These are phyloP conservation scores for Drosophila neonasuta DNA, from an alignment of 2,888 invertebrate species.

Conservation along the genomic window DNA sequence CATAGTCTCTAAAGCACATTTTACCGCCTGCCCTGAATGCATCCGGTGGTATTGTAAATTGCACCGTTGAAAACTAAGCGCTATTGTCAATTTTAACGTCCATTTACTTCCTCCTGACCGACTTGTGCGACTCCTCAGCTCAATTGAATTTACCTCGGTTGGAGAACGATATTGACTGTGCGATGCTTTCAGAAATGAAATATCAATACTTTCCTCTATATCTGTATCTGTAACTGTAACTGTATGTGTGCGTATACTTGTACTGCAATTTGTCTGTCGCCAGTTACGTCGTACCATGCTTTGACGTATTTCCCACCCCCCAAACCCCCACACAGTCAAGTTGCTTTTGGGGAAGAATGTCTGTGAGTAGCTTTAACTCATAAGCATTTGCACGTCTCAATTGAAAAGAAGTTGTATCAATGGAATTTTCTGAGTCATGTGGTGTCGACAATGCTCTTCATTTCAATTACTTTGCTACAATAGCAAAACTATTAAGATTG, in stretches of 20 bases:
- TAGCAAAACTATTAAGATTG: too few relatives aligned
- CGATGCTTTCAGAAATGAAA: slow-evolving; percentile 42
- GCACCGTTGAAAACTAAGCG: slow-evolving; percentile 70
- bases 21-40: neutral
- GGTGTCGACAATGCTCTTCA: too few relatives aligned
- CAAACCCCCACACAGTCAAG: too few relatives aligned
- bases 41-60: slow-evolving; percentile 1
- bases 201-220: slow-evolving; percentile 44
- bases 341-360: too few relatives aligned
- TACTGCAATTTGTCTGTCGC: too few relatives aligned
- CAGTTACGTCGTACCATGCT: too few relatives aligned
- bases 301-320: too few relatives aligned
- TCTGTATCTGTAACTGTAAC: neutral
- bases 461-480: too few relatives aligned
- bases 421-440: too few relatives aligned
- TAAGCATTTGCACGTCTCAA: too few relatives aligned
- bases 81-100: slow-evolving; percentile 54
- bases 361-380: too few relatives aligned
- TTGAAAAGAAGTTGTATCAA: too few relatives aligned
- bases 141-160: slow-evolving; percentile 76
- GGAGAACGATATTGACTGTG: slow-evolving; percentile 62
- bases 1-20: slow-evolving; percentile 20
- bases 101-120: slow-evolving; percentile 33
- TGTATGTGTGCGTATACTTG: neutral
- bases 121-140: slow-evolving; percentile 47